Conservation (phyloP, 2,113 vertebrate genomes). For the Notothenia coriiceps region DNA sequence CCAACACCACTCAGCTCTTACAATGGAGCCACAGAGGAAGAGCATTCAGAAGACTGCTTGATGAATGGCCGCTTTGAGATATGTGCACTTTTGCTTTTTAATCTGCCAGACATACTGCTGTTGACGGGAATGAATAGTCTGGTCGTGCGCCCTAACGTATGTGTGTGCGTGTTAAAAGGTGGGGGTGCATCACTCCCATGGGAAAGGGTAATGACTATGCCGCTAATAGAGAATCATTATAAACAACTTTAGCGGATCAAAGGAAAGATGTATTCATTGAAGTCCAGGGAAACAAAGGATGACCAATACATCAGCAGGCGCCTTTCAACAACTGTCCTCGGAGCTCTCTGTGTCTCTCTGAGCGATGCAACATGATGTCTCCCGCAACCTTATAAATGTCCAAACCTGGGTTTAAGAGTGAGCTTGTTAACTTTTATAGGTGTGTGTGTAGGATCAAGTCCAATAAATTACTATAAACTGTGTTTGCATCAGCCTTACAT, state of each 20-base stretch:
- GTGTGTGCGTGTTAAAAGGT: slow-evolving; percentile 46
- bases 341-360: slow-evolving; percentile 7
- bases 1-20: neutral
- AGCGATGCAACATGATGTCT: slow-evolving; percentile 27
- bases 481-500: slow-evolving; percentile 56
- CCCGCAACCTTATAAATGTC: slow-evolving; percentile 71
- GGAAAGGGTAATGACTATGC: slow-evolving; percentile 68
- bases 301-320: slow-evolving; percentile 53
- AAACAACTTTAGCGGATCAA: slow-evolving; percentile 75
- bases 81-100: slow-evolving; percentile 68
- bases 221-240: slow-evolving; percentile 75
- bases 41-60: slow-evolving; percentile 31
- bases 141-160: slow-evolving; percentile 20
- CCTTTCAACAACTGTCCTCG: slow-evolving; percentile 53
- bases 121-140: slow-evolving; percentile 64
- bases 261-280: slow-evolving; percentile 72
- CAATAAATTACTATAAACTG: slow-evolving; percentile 66
- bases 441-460: slow-evolving; percentile 55
- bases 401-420: slow-evolving; percentile 56
- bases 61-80: slow-evolving; percentile 71
- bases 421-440: slow-evolving; percentile 76
- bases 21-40: slow-evolving; percentile 60
- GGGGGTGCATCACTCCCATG: slow-evolving; percentile 59
- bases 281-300: slow-evolving; percentile 38
- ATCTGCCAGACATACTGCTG: slow-evolving; percentile 63